Percentiles rank a stretch among this genome's conserved stretches.
Conservation (phyloP, 2,113 vertebrate genomes). For the Etia nguti region DNA sequence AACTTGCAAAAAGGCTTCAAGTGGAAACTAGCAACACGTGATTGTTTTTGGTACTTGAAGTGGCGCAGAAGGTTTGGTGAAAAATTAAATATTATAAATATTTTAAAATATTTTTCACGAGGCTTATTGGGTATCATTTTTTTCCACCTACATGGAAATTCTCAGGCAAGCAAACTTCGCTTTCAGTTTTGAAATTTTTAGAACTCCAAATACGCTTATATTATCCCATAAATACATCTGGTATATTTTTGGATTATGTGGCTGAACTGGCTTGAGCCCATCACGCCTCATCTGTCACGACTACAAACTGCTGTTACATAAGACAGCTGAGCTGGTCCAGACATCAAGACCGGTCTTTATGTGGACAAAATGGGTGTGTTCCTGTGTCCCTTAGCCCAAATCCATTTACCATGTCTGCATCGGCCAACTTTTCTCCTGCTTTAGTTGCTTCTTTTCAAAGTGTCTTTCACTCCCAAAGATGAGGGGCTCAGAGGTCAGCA, state of each 20-base stretch:
- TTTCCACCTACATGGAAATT: background rate
- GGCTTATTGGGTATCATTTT: background rate
- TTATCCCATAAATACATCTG: constrained; percentile 24
- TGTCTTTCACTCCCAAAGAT: constrained; percentile 1
- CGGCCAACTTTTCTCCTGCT: background rate
- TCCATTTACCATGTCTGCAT: constrained; percentile 40
- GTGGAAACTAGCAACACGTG: background rate
- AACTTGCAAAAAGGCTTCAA: background rate
- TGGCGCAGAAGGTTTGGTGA: background rate
- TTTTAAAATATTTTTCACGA: background rate
- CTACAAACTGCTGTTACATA: constrained; percentile 61
- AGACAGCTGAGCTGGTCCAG: constrained; percentile 47
- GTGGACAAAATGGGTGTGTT: constrained; percentile 55
- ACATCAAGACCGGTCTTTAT: constrained; percentile 52
- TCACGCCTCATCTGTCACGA: constrained; percentile 54
- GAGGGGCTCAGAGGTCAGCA: constrained; percentile 37
- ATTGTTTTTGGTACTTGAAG: background rate
- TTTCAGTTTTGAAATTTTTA: constrained; percentile 20
- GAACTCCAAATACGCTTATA: constrained; percentile 1
- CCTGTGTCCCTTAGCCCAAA: constrained; percentile 23
- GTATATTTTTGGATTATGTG: constrained; percentile 56
- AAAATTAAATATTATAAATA: background rate
- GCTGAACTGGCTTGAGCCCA: constrained; percentile 38
- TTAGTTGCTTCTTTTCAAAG: background rate
- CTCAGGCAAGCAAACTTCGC: background rate